Evolutionary conservation across 2,113 vertebrate genomes (phyloP).

Genomic region (Mixornis gularis): DNA sequence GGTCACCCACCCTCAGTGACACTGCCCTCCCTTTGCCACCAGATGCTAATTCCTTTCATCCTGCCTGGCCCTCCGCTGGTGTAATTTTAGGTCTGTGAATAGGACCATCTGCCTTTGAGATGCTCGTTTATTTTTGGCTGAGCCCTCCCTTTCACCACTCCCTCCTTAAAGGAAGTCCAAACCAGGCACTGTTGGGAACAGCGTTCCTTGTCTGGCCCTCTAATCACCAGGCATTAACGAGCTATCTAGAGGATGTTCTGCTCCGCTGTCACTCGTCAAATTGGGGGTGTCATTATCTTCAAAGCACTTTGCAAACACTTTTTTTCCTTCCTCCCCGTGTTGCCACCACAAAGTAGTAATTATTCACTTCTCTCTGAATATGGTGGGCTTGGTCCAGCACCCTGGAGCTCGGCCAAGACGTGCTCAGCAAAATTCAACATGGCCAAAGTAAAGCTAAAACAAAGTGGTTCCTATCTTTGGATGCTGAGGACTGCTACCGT

Average conservation of each 20-base stretch:
- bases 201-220: neutral
- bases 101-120: slow-evolving; percentile 57
- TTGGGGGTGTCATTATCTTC: neutral
- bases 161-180: slow-evolving; percentile 41
- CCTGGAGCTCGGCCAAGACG: neutral
- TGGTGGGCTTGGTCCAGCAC: slow-evolving; percentile 8
- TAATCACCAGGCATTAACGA: neutral
- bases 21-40: neutral
- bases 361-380: neutral
- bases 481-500: neutral
- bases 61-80: neutral
- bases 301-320: slow-evolving; percentile 16
- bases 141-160: slow-evolving; percentile 29
- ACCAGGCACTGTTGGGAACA: neutral
- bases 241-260: neutral
- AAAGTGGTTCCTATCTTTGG: slow-evolving; percentile 23
- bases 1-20: slow-evolving; percentile 4
- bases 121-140: slow-evolving; percentile 28
- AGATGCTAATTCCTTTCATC: slow-evolving; percentile 56
- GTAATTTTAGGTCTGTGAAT: slow-evolving; percentile 49
- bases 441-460: neutral
- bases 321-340: neutral
- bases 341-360: neutral
- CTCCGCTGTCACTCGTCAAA: neutral
- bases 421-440: neutral